Evolutionary conservation across 2,113 vertebrate species (phyloP).

Genomic region (Mormyrus iriodes): DNA sequence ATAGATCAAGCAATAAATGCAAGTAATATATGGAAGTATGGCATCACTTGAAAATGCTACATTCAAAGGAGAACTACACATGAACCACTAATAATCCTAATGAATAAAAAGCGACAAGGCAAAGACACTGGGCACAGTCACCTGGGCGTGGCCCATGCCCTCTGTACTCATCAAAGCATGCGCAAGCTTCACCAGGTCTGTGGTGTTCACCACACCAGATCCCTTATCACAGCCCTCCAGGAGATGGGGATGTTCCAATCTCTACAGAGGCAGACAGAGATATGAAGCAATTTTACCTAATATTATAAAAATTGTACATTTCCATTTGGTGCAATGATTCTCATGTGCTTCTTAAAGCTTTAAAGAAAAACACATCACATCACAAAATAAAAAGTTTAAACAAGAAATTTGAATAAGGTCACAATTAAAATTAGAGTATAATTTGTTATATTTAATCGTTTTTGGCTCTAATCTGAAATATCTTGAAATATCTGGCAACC

Average conservation of each 20-base stretch:
- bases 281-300: not conserved
- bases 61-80: no score
- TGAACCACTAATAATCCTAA: not conserved
- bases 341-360: not conserved
- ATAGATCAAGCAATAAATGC: not conserved
- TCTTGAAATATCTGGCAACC: no score
- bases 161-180: not conserved
- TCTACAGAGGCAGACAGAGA: not conserved
- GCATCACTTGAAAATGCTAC: not conserved
- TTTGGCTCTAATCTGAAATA: no score
- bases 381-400: no score
- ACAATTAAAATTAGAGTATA: not conserved
- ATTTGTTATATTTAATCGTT: not conserved
- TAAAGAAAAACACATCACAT: not conserved
- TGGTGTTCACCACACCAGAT: not conserved
- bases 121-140: not conserved
- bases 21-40: not conserved
- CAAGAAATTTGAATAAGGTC: not conserved
- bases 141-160: not conserved
- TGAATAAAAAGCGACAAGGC: not conserved
- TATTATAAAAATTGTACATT: not conserved
- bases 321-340: not conserved
- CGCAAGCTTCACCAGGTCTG: not conserved
- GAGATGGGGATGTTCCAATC: slow-evolving; percentile 9
- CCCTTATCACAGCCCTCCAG: not conserved